These are phyloP conservation scores for Athripsodes cinereus DNA, from an alignment of 2,888 invertebrate genomes.

Conservation along the genomic window DNA sequence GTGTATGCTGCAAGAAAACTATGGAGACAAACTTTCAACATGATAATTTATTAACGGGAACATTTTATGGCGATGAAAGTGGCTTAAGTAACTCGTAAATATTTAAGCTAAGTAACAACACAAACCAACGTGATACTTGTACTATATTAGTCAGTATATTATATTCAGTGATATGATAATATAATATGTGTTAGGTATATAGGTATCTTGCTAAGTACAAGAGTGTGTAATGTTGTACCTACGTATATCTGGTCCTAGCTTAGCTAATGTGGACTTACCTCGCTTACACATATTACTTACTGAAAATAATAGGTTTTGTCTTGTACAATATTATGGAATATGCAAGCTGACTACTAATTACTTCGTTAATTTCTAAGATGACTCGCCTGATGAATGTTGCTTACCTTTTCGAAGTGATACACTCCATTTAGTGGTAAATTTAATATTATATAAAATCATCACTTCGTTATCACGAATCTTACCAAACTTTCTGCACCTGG, in stretches of 20 bases:
- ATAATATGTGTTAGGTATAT: too few species aligned
- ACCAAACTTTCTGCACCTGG: too few species aligned
- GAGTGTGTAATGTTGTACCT: background rate
- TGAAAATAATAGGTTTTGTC: background rate
- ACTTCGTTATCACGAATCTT: too few species aligned
- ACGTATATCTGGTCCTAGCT: background rate
- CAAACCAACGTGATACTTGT: background rate
- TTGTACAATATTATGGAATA: background rate
- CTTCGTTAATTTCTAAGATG: background rate
- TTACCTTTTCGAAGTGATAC: too few species aligned
- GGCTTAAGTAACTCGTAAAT: slow-evolving; percentile 2
- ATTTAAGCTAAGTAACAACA: background rate
- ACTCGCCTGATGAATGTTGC: too few species aligned
- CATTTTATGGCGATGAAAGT: slow-evolving; percentile 2
- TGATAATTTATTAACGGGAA: slow-evolving; percentile 1
- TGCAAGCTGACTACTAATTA: background rate
- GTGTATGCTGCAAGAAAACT: background rate
- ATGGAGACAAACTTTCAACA: background rate
- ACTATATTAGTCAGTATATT: background rate
- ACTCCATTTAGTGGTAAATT: too few species aligned
- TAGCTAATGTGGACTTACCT: background rate
- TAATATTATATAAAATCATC: too few species aligned
- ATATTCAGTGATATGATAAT: background rate
- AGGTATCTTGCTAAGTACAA: too few species aligned
- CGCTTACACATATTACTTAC: background rate